These are phyloP conservation scores for Scotopteryx bipunctaria DNA, from an alignment of 2,888 invertebrate species.

Conservation along the genomic window DNA sequence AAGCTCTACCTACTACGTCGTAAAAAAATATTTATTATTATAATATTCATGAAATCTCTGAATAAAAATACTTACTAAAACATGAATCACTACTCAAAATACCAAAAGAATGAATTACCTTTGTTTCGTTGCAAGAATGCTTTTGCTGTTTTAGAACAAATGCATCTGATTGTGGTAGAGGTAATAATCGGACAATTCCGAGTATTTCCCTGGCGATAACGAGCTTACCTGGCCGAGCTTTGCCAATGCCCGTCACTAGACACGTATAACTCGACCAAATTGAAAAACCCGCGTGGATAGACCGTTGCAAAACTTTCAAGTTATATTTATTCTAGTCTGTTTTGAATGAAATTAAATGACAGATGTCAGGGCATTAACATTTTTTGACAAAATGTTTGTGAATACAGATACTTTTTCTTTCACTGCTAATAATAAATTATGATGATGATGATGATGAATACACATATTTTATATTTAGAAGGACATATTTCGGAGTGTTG, in stretches of 20 bases:
- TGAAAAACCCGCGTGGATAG: slow-evolving; percentile 35
- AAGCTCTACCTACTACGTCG: slow-evolving; percentile 2
- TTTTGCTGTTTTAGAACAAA: slow-evolving; percentile 28
- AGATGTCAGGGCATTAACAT: too few species aligned
- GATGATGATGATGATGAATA: too few species aligned
- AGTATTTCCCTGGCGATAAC: slow-evolving; percentile 61
- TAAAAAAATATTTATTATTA: not conserved
- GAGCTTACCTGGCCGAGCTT: slow-evolving; percentile 54
- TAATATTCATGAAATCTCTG: not conserved
- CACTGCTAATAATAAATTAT: too few species aligned
- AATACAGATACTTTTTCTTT: too few species aligned
- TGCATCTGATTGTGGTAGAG: slow-evolving; percentile 25
- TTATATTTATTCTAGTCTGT: slow-evolving; percentile 43
- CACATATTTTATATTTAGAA: too few species aligned
- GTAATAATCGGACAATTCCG: slow-evolving; percentile 44
- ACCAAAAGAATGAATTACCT: slow-evolving; percentile 23
- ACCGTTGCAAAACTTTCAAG: slow-evolving; percentile 11
- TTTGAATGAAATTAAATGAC: too few species aligned
- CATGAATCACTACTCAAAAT: slow-evolving; percentile 10
- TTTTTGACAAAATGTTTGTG: too few species aligned
- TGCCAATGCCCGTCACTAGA: slow-evolving; percentile 43
- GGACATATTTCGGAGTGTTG: too few species aligned
- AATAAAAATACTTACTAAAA: not conserved
- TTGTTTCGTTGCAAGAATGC: slow-evolving; percentile 22
- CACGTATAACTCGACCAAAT: slow-evolving; percentile 49